Conservation (phyloP, 1,140 invertebrate species). For the Nixonia krombeini region DNA sequence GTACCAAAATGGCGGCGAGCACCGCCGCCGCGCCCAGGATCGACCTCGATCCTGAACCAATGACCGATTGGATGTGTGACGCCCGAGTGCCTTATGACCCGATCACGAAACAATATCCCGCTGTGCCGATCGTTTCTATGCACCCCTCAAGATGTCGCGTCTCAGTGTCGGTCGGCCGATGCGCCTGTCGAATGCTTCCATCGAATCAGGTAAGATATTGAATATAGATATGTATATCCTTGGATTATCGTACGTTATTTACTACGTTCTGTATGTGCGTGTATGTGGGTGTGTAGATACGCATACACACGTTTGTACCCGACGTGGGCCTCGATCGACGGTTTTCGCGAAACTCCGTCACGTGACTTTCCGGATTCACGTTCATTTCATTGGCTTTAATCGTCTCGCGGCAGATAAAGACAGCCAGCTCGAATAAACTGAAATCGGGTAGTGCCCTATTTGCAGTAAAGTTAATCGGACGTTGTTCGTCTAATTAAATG, state of each 20-base stretch:
- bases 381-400: no score
- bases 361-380: no score
- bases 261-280: slow-evolving; percentile 18
- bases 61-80: slow-evolving; percentile 40
- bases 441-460: no score
- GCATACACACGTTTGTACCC: slow-evolving; percentile 11
- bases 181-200: slow-evolving; percentile 19
- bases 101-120: slow-evolving; percentile 28
- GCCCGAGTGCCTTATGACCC: slow-evolving; percentile 64
- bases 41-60: slow-evolving; percentile 9
- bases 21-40: neutral
- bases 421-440: no score
- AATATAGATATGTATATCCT: slow-evolving; percentile 20
- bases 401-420: no score
- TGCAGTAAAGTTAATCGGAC: no score
- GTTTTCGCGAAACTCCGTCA: no score
- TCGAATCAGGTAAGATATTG: slow-evolving; percentile 47
- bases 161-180: slow-evolving; percentile 17
- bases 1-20: slow-evolving; percentile 11
- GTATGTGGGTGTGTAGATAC: slow-evolving; percentile 32
- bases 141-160: slow-evolving; percentile 10
- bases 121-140: slow-evolving; percentile 12
- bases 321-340: neutral
- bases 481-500: no score
- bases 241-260: slow-evolving; percentile 23